Evolutionary conservation across 2,888 invertebrate genomes (phyloP).

Genomic region (Drosophila neonasuta): DNA sequence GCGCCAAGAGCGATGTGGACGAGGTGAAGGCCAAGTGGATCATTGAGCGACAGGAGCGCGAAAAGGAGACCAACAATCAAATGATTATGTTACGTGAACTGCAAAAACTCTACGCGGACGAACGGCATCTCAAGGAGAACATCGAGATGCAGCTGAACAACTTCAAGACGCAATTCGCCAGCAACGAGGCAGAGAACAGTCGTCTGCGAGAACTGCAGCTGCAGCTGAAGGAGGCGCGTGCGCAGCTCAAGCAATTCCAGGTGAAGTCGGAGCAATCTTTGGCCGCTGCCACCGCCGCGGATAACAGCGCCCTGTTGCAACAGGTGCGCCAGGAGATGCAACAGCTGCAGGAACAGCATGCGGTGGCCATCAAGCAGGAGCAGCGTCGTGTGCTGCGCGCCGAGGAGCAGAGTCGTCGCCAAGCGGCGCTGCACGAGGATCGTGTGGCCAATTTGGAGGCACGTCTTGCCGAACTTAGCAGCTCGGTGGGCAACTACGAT

Average conservation of each 20-base stretch:
- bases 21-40: constrained; percentile 89
- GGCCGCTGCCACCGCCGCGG: constrained; percentile 77
- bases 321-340: constrained; percentile 89
- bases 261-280: constrained; percentile 47
- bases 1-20: constrained; percentile 85
- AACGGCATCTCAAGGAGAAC: constrained; percentile 88
- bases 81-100: constrained; percentile 90
- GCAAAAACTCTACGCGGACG: constrained; percentile 89
- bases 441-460: constrained; percentile 90
- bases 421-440: constrained; percentile 88
- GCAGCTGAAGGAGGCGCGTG: constrained; percentile 86
- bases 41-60: constrained; percentile 90
- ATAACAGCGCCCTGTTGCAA: constrained; percentile 83
- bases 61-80: constrained; percentile 90
- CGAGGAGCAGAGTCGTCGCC: constrained; percentile 87
- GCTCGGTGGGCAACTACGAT: constrained; percentile 90
- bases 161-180: constrained; percentile 82
- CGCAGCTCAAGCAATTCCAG: constrained; percentile 86
- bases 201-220: constrained; percentile 84
- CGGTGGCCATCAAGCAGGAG: constrained; percentile 88
- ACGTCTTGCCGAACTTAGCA: constrained; percentile 89
- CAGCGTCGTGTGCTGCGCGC: constrained; percentile 88
- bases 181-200: constrained; percentile 78
- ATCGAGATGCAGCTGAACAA: constrained; percentile 86
- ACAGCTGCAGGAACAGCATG: constrained; percentile 88